Percentiles rank a stretch among this genome's conserved stretches.
Evolutionary conservation across 2,113 vertebrate genomes (phyloP).

Genomic region (Petrocephalus microphthalmus): DNA sequence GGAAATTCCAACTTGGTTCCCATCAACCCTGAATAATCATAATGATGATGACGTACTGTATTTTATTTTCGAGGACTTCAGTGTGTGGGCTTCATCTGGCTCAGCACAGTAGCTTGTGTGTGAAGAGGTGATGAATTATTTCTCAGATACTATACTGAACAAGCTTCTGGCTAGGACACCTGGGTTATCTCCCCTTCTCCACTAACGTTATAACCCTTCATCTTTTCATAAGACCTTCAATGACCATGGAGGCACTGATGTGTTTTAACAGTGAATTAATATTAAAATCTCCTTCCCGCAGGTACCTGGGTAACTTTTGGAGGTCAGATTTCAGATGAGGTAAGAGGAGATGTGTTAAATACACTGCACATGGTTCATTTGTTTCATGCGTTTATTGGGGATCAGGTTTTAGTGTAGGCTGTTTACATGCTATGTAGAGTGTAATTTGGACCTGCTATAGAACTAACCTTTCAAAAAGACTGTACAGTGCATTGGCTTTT

Average conservation of each 20-base stretch:
- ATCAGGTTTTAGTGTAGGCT: not conserved
- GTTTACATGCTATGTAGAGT: not conserved
- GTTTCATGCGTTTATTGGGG: not conserved
- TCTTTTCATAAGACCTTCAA: not conserved
- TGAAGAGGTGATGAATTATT: not conserved
- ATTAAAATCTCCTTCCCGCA: slow-evolving; percentile 43
- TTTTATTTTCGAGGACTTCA: not conserved
- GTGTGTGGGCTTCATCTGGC: not conserved
- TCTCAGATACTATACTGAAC: not conserved
- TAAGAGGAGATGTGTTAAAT: slow-evolving; percentile 43
- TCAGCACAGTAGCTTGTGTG: not conserved
- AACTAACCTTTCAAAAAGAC: not conserved
- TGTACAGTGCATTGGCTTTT: not conserved
- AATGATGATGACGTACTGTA: not conserved
- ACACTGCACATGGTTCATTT: not conserved
- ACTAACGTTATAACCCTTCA: not conserved
- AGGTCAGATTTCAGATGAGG: slow-evolving; percentile 82
- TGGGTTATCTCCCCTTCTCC: not conserved
- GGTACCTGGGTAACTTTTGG: slow-evolving; percentile 87
- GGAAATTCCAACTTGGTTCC: not conserved
- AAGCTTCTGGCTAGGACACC: not conserved
- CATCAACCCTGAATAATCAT: not conserved
- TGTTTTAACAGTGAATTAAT: not conserved
- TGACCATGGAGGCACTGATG: not conserved
- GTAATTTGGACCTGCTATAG: not conserved